These are phyloP conservation scores for Volucella zonaria DNA, from an alignment of 2,888 invertebrate species.

Conservation along the genomic window DNA sequence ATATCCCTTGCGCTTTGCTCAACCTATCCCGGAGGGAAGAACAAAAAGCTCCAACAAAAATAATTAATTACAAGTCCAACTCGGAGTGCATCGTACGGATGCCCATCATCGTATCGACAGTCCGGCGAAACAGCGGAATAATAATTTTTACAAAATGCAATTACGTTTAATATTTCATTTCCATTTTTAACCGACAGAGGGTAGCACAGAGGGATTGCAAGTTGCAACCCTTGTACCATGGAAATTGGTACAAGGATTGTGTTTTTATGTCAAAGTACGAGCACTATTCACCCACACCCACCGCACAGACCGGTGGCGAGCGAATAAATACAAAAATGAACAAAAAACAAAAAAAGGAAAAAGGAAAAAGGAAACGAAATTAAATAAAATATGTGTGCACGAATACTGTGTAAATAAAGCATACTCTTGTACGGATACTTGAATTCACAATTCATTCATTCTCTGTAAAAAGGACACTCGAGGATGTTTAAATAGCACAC, in stretches of 20 bases:
- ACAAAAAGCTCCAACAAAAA: not conserved
- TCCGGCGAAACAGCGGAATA: slow-evolving; percentile 29
- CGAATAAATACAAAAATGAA: not conserved
- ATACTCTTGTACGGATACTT: slow-evolving; percentile 16
- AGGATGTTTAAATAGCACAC: slow-evolving; percentile 49
- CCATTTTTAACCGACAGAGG: slow-evolving; percentile 26
- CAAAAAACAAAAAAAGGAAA: not conserved
- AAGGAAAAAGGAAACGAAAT: slow-evolving; percentile 18
- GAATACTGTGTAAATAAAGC: slow-evolving; percentile 23
- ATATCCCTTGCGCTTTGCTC: slow-evolving; percentile 15
- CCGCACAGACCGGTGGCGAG: not conserved
- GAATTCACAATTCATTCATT: slow-evolving; percentile 6
- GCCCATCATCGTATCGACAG: not conserved
- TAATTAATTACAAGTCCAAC: slow-evolving; percentile 36
- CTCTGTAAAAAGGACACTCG: slow-evolving; percentile 45
- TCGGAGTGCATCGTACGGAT: not conserved
- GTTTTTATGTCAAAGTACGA: slow-evolving; percentile 29
- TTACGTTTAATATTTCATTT: slow-evolving; percentile 71
- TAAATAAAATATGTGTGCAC: slow-evolving; percentile 43
- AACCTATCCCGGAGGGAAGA: not conserved
- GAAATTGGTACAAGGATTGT: not conserved
- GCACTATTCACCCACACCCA: not conserved
- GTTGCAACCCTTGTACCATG: not conserved
- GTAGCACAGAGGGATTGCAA: slow-evolving; percentile 1
- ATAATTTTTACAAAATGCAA: slow-evolving; percentile 63